A percentile compares a stretch with the other conserved stretches of the same genome.
phyloP scores from a whole-genome alignment of 2,797 vertebrate genomes.

The Acropternis orthonyx region DNA sequence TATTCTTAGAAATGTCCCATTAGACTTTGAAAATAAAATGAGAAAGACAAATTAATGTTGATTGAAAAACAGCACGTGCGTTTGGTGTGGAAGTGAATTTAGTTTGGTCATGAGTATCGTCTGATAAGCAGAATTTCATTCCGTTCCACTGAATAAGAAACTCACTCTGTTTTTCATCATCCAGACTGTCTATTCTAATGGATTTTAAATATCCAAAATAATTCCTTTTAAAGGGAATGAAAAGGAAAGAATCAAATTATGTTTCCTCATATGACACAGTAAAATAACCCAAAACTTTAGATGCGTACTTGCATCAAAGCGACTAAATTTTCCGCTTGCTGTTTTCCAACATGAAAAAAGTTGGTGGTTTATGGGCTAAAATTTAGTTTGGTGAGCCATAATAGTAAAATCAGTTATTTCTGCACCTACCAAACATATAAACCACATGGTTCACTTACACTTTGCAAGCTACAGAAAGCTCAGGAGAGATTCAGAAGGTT shows the following conservation, averaged over 20 bases:
- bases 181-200: not conserved
- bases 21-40: conserved; percentile 31
- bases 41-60: not conserved
- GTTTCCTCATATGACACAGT: not conserved
- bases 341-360: not conserved
- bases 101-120: not conserved
- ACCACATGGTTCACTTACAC: not conserved
- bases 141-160: not conserved
- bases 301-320: not conserved
- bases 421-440: not conserved
- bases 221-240: not conserved
- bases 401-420: not conserved
- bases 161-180: not conserved
- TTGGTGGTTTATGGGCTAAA: not conserved
- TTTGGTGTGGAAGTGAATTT: conserved; percentile 6
- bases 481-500: not conserved
- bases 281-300: not conserved
- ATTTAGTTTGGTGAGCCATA: not conserved
- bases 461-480: not conserved
- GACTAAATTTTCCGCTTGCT: not conserved
- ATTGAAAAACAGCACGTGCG: conserved; percentile 6
- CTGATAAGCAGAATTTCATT: conserved; percentile 10
- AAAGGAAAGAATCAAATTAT: not conserved
- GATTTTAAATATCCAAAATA: not conserved
- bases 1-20: conserved; percentile 16